Evolutionary conservation across 2,888 invertebrate species (phyloP).

Genomic region (Formica aserva): DNA sequence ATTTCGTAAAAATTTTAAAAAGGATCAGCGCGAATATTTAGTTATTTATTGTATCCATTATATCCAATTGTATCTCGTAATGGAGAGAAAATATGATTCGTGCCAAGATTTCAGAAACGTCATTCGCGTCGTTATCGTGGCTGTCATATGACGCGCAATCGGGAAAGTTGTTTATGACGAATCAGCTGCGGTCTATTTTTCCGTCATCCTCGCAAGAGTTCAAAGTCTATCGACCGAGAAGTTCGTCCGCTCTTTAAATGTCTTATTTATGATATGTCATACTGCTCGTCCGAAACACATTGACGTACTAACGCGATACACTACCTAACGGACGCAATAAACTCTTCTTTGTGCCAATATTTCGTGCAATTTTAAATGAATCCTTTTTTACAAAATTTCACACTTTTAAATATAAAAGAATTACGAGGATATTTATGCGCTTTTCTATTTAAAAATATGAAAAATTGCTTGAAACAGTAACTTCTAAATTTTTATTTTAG

Average conservation of each 20-base stretch:
- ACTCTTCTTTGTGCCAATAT: neutral
- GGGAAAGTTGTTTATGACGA: constrained; percentile 51
- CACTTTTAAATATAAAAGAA: neutral
- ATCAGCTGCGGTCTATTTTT: constrained; percentile 50
- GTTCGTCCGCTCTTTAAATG: neutral
- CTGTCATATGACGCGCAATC: constrained; percentile 47
- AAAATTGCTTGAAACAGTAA: neutral
- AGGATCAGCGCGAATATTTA: neutral
- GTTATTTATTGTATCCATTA: neutral
- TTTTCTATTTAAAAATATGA: neutral
- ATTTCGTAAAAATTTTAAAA: neutral
- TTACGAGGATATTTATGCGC: neutral
- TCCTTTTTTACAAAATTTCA: neutral
- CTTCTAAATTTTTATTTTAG: neutral
- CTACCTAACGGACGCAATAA: neutral
- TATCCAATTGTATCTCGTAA: neutral
- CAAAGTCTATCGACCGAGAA: constrained; percentile 16
- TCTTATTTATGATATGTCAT: neutral
- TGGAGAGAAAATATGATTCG: neutral
- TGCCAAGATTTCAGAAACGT: neutral
- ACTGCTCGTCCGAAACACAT: neutral
- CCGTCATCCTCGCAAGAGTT: neutral
- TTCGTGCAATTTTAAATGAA: neutral
- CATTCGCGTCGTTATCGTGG: neutral
- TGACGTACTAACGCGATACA: neutral